Evolutionary conservation across 1,140 invertebrate genomes (phyloP), one percentile per base, ranked within the genome.

Genomic region (Drepana arcuata): DNA sequence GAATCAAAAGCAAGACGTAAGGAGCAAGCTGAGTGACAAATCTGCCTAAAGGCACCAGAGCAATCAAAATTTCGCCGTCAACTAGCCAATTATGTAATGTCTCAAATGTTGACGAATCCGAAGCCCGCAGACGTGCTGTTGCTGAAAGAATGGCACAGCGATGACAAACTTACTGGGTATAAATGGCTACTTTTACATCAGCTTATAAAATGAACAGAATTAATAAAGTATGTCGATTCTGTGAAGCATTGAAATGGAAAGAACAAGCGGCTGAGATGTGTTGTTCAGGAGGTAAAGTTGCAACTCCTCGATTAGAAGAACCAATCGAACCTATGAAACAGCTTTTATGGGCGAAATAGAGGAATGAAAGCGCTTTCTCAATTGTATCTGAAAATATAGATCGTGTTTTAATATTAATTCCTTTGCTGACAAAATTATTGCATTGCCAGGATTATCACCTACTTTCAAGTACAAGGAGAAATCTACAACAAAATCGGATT

Each of bases 391-490:
- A 21, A 68, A 63, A 35, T 65, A 53, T 24, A 60, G 31, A n/a
- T 63, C 59, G 13, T 21, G 18, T 21, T 83, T 85, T 34, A 65
- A 65, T 41, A 75, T 77, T 55, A 79, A 66, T 7, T 77, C 71
- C 4, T 83, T 80, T 64, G 65, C 56, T 9, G 57, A 33, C 46
- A 52, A 41, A 5, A 54, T 51, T 14, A 34, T 59, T 11, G 32
- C 58, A 5, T 45, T 49, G 53, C 56, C 53, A 14, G 50, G 48
- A 50, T 53, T 63, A 34, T 59, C 39, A 16, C 27, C 63, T 11
- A 81, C 70, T 18, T 83, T 78, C 51, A 78, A 26, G 37, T 77
- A 1, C 74, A 84, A 61, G 81, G 85, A 2, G 79, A 84, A 43
- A 46, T 84, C 2, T 75, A 77, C 38, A 71, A 83, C 26, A 51